Percentiles rank a stretch among this genome's conserved stretches.
Evolutionary conservation across 37 sponge, comb jelly and placozoan genomes (phyloP).

Genomic region (Agelas oroides): DNA sequence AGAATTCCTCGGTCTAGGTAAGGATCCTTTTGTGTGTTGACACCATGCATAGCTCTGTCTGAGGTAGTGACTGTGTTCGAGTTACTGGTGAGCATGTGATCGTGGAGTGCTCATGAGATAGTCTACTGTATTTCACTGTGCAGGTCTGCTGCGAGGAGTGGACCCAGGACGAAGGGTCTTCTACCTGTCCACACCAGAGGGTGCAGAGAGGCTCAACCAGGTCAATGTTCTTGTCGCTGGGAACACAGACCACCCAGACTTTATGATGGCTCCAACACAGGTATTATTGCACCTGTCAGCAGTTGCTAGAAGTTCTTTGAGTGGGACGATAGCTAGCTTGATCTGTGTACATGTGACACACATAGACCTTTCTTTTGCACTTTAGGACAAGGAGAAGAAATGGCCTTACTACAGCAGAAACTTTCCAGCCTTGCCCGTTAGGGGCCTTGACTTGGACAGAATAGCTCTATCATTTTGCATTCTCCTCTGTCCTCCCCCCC

Average conservation of each 20-base stretch:
- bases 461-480: too few relatives aligned
- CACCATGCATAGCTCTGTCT: too few relatives aligned
- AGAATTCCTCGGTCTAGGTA: slow-evolving; percentile 75
- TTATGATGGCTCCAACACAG: too few relatives aligned
- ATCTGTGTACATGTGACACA: too few relatives aligned
- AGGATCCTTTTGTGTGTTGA: slow-evolving; percentile 6
- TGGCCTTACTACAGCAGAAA: background rate
- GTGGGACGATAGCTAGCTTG: too few relatives aligned
- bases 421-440: too few relatives aligned
- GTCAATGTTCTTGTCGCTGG: slow-evolving; percentile 57
- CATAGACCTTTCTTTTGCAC: background rate
- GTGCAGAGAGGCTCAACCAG: background rate
- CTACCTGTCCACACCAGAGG: slow-evolving; percentile 65
- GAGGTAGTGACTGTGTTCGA: too few relatives aligned
- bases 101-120: background rate
- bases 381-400: background rate
- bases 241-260: slow-evolving; percentile 9
- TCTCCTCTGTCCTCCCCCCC: too few relatives aligned
- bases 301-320: too few relatives aligned
- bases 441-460: too few relatives aligned
- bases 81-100: background rate
- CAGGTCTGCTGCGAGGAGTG: slow-evolving; percentile 75
- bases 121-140: too few relatives aligned
- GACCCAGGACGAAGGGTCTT: slow-evolving; percentile 40
- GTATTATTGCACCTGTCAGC: too few relatives aligned